phyloP scores from a whole-genome alignment of 2,113 vertebrate genomes.

The Poecilia latipinna region DNA sequence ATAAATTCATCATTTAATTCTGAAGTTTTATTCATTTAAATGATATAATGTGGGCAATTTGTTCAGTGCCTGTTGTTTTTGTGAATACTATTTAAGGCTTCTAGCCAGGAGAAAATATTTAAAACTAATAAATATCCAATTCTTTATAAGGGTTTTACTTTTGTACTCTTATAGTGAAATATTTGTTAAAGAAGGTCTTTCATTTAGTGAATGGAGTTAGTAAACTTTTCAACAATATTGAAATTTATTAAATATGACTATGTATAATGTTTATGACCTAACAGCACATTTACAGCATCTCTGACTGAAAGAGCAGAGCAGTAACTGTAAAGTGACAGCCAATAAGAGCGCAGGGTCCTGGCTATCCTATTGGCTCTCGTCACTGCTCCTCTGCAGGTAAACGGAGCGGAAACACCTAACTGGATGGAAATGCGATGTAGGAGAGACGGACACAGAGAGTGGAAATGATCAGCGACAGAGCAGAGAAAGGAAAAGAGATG shows the following conservation, averaged over 20 bases:
- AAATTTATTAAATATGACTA: background rate
- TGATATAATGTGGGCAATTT: no score
- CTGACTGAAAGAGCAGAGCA: constrained; percentile 27
- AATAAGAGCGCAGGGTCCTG: constrained; percentile 36
- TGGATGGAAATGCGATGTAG: constrained; percentile 31
- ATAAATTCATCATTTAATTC: no score
- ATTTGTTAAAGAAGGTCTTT: no score
- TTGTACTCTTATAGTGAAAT: no score
- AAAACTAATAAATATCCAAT: no score
- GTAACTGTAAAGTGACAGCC: constrained; percentile 36
- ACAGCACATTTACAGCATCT: background rate
- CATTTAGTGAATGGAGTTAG: no score
- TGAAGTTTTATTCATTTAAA: no score
- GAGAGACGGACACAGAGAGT: constrained; percentile 3
- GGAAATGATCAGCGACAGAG: constrained; percentile 36
- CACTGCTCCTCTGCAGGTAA: constrained; percentile 38
- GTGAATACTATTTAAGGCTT: no score
- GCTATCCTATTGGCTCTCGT: constrained; percentile 52
- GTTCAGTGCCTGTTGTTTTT: no score
- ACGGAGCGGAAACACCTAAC: constrained; percentile 53
- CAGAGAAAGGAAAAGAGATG: constrained; percentile 43
- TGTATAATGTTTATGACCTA: background rate
- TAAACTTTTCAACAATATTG: background rate
- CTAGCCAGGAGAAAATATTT: no score
- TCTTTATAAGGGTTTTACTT: no score